These are phyloP conservation scores for Junonia oenone DNA, from an alignment of 2,888 invertebrate species.

Conservation along the genomic window DNA sequence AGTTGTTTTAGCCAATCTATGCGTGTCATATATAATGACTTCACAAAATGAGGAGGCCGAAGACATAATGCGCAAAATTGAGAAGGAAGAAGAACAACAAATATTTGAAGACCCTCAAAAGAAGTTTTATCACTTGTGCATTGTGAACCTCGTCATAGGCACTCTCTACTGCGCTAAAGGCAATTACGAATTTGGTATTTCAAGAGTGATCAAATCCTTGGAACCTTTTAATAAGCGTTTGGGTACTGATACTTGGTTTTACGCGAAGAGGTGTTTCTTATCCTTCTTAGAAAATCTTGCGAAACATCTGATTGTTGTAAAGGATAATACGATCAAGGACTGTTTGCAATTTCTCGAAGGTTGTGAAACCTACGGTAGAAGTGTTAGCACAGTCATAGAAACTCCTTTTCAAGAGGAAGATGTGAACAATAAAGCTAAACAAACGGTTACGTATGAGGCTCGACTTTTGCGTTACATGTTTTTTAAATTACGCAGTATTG, in stretches of 20 bases:
- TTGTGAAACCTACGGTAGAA: constrained; percentile 91
- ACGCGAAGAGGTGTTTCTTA: constrained; percentile 96
- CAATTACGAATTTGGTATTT: constrained; percentile 99
- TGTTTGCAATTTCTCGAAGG: constrained; percentile 93
- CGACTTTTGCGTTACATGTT: constrained; percentile 90
- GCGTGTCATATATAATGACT: constrained; percentile 99
- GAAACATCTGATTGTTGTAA: constrained; percentile 92
- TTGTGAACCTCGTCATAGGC: constrained; percentile 98
- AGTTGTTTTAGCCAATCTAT: constrained; percentile 98
- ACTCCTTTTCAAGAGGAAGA: constrained; percentile 87
- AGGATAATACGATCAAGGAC: constrained; percentile 92
- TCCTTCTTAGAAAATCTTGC: constrained; percentile 94
- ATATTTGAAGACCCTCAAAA: constrained; percentile 95
- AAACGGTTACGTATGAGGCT: constrained; percentile 95
- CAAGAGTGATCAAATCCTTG: constrained; percentile 96
- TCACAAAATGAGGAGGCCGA: constrained; percentile 99
- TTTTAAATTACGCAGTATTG: constrained; percentile 81
- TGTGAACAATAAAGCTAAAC: constrained; percentile 86
- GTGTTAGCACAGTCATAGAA: constrained; percentile 90
- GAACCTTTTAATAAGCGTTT: constrained; percentile 96
- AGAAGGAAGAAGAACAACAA: constrained; percentile 97
- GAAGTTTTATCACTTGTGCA: constrained; percentile 97
- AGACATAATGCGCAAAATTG: constrained; percentile 98
- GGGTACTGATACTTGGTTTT: constrained; percentile 99
- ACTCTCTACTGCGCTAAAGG: constrained; percentile 99